These are phyloP conservation scores for Polydrusus cervinus DNA, from an alignment of 2,888 invertebrate genomes.

Conservation along the genomic window DNA sequence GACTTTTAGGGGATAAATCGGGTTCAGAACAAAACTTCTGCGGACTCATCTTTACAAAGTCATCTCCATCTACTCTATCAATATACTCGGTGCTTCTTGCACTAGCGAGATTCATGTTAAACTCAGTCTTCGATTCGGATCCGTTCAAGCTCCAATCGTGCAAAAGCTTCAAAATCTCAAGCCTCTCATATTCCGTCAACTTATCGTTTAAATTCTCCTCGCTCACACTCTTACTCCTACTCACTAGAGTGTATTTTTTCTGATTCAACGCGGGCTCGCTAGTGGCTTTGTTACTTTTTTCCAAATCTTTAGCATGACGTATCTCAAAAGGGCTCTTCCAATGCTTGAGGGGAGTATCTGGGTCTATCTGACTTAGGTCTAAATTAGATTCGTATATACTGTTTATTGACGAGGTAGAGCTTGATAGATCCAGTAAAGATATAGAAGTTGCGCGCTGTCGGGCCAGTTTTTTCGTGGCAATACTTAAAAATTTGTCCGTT, in stretches of 20 bases:
- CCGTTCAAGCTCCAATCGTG: conserved; percentile 70
- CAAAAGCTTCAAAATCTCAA: conserved; percentile 69
- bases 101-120: conserved; percentile 57
- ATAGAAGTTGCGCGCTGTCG: conserved; percentile 64
- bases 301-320: conserved; percentile 80
- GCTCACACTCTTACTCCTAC: conserved; percentile 66
- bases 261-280: conserved; percentile 66
- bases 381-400: conserved; percentile 69
- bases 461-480: conserved; percentile 62
- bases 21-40: conserved; percentile 66
- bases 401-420: conserved; percentile 70
- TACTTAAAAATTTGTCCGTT: conserved; percentile 65
- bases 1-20: conserved; percentile 64
- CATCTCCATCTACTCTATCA: conserved; percentile 49
- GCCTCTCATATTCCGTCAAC: conserved; percentile 68
- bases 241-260: conserved; percentile 55
- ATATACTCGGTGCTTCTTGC: conserved; percentile 48
- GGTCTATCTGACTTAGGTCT: conserved; percentile 68
- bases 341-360: conserved; percentile 64
- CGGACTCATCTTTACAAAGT: conserved; percentile 55
- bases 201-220: conserved; percentile 65
- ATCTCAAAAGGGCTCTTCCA: conserved; percentile 84
- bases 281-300: conserved; percentile 74
- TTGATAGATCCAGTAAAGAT: conserved; percentile 69
- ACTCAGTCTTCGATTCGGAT: conserved; percentile 66